Conservation (phyloP, 92 coral and sea anemone species). For the Plumapathes pennacea region DNA sequence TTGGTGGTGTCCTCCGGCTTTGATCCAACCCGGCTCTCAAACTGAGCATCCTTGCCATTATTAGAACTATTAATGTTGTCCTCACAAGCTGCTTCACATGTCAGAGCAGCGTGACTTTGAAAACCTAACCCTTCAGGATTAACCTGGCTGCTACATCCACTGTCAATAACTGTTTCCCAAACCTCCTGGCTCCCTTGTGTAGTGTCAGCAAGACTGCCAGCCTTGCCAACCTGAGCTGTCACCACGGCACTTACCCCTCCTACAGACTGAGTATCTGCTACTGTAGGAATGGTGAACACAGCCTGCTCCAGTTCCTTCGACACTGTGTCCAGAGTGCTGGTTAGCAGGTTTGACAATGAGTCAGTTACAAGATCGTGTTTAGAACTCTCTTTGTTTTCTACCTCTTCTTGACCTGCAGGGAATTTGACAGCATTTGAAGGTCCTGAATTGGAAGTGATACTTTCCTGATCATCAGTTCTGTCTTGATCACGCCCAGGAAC, state of each 20-base stretch:
- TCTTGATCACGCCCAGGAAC: conserved; percentile 17
- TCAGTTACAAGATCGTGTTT: conserved; percentile 2
- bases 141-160: conserved; percentile 63
- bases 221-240: conserved; percentile 28
- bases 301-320: background rate
- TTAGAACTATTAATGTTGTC: conserved; percentile 5
- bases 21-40: conserved; percentile 30
- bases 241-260: conserved; percentile 18
- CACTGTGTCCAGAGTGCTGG: background rate
- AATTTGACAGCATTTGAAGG: background rate
- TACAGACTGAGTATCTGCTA: too few relatives aligned
- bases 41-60: conserved; percentile 8
- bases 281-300: too few relatives aligned
- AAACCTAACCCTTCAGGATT: conserved; percentile 48
- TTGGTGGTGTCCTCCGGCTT: conserved; percentile 44
- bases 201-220: background rate
- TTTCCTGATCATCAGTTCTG: conserved; percentile 23
- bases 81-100: conserved; percentile 18
- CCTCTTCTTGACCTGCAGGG: background rate
- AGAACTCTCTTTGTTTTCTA: background rate
- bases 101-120: conserved; percentile 48
- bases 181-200: conserved; percentile 55
- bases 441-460: conserved; percentile 11
- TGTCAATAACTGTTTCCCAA: conserved; percentile 89
- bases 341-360: conserved; percentile 1